Evolutionary conservation across 2,888 invertebrate species (phyloP), one percentile per base, ranked within the genome.

Genomic region (Tachina grossa): DNA sequence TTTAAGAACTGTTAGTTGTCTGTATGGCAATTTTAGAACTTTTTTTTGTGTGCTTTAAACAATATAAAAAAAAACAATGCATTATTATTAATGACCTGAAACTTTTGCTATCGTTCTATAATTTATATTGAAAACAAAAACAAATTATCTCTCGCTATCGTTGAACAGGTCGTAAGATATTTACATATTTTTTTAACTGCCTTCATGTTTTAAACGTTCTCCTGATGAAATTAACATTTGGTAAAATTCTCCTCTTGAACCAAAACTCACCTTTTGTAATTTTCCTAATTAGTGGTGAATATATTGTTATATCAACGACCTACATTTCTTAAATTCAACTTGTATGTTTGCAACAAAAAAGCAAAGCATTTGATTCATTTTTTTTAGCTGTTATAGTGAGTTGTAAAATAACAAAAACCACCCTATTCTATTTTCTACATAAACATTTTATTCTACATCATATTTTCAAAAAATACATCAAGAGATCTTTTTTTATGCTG

Each of bases 221-320:
- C 13, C 14, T 68, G 2, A 5, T 9, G 4, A 16, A n/a, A 16
- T 9, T 39, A 19, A 39, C 1, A 41, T 49, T 16, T 10, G 16
- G 1, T 47, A 8, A 5, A 43, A 10, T 57, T 66, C 66, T 16
- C 75, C 69, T 16, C 14, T 59, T 45, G 3, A 6, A 13, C 16
- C 2, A 10, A 16, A 55, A 53, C 6, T 57, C 82, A 82, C 72
- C 85, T 16, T 19, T 4, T 9, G 9, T 6, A n/a, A 45, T 84
- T 72, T 72, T 16, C 84, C 77, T 77, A 22, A n/a, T 66, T 39
- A 39, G 22, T 43, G 10, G 77, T 83, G 87, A 88, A 87, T 81
- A 87, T 87, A 87, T 80, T 71, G 11, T 39, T 19, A 57, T 19
- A 14, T 61, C n/a, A 71, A 75, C 85, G 82, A 85, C 85, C 85